Evolutionary conservation across 1,140 invertebrate species (phyloP).

Genomic region (Papilio xuthus): DNA sequence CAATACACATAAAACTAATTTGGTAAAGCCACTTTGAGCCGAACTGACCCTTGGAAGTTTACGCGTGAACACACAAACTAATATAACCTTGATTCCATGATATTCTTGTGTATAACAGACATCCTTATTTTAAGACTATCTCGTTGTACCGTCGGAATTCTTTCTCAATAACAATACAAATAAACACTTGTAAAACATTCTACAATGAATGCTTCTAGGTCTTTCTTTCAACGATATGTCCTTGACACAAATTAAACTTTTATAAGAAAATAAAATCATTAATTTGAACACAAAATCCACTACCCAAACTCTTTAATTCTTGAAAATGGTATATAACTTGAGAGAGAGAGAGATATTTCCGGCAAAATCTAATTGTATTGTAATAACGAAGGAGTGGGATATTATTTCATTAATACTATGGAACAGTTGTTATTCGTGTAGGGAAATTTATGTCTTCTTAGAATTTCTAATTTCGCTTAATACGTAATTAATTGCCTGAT

Average conservation of each 20-base stretch:
- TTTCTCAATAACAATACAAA: background rate
- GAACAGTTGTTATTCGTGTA: constrained; percentile 6
- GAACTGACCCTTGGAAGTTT: constrained; percentile 63
- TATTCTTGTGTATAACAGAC: constrained; percentile 4
- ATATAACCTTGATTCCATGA: constrained; percentile 30
- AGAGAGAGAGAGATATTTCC: too few species aligned
- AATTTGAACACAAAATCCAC: too few species aligned
- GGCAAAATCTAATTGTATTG: background rate
- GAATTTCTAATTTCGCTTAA: constrained; percentile 21
- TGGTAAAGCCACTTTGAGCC: constrained; percentile 72
- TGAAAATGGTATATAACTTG: background rate
- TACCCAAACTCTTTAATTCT: background rate
- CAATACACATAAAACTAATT: constrained; percentile 81
- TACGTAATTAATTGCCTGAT: constrained; percentile 28
- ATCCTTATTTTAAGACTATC: background rate
- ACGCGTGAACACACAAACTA: constrained; percentile 49
- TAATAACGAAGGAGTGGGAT: background rate
- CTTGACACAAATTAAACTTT: too few species aligned
- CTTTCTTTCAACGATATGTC: background rate
- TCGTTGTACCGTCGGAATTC: background rate
- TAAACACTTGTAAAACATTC: background rate
- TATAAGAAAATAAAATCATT: too few species aligned
- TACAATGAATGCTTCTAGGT: background rate
- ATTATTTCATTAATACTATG: background rate
- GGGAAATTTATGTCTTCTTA: constrained; percentile 11